A percentile compares a stretch with the other conserved stretches of the same genome.
Evolutionary conservation across 2,888 invertebrate species (phyloP).

Genomic region (Harpalus rubripes): DNA sequence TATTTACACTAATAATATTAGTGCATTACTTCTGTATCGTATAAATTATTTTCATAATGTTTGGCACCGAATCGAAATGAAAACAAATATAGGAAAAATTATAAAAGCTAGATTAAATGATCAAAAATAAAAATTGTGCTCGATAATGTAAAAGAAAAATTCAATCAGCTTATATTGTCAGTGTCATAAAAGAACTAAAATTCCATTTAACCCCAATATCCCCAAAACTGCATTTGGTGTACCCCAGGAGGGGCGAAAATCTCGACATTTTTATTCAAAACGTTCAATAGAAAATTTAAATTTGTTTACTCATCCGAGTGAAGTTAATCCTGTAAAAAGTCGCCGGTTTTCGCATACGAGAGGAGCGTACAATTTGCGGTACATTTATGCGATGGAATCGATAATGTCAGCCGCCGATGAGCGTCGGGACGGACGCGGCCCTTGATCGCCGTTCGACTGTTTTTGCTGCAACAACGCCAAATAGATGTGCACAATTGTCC

Average conservation of each 20-base stretch:
- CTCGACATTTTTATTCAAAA: slow-evolving; percentile 53
- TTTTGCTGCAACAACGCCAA: slow-evolving; percentile 52
- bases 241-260: slow-evolving; percentile 4
- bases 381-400: slow-evolving; percentile 61
- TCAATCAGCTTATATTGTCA: slow-evolving; percentile 10
- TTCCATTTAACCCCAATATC: slow-evolving; percentile 6
- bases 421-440: slow-evolving; percentile 36
- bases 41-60: too few species aligned
- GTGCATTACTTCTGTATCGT: too few species aligned
- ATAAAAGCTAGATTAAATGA: not conserved
- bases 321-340: slow-evolving; percentile 57
- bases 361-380: slow-evolving; percentile 52
- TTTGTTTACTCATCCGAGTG: slow-evolving; percentile 59
- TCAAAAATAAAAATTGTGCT: not conserved
- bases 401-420: slow-evolving; percentile 59
- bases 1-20: too few species aligned
- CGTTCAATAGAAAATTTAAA: slow-evolving; percentile 54
- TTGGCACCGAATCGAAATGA: too few species aligned
- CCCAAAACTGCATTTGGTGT: not conserved
- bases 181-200: not conserved
- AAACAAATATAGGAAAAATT: not conserved
- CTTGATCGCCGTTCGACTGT: slow-evolving; percentile 47
- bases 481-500: slow-evolving; percentile 28
- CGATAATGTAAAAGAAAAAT: not conserved
- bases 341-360: slow-evolving; percentile 10